Base-by-base conservation (phyloP, 2,888 invertebrate genomes). In the Drosophila neotestacea region DNA sequence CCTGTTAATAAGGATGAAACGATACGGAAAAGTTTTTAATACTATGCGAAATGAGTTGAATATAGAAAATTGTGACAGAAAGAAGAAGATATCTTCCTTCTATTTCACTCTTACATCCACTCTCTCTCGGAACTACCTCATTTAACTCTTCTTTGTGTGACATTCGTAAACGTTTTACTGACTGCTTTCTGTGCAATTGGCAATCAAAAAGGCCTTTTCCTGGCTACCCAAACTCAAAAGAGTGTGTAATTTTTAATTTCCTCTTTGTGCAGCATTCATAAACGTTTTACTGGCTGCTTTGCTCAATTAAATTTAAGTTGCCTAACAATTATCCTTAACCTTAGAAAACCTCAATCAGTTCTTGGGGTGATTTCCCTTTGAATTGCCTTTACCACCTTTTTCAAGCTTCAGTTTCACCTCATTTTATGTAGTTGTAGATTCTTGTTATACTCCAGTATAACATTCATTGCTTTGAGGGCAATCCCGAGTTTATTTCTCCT, bases 1-100 rank as follows among this genome's bases (percentile, higher is more conserved):
- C 58, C 69, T 51, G 61, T 70, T 81, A 78, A 78, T 78, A 81
- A 76, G 70, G 76, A 59, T 60, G 59, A 70, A 72, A 65, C 72
- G 48, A 64, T 56, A 28, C 4, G 22, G n/a, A 9, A 11, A 36
- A 42, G 9, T 5, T 42, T 34, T n/a, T 42, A 16, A 13, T 55
- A 41, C 6, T 11, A 13, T 9, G 7, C 4, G 30, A 16, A 16
- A 11, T 39, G 4, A 34, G 16, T 22, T 22, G 22, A 22, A 22
- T 2, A 22, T 22, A 22, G 16, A 16, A 16, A 1, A 16, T 16
- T 16, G 22, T 22, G 22, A 22, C 22, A 5, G 13, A n/a, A 27
- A 9, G 9, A 16, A 16, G 16, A 16, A 16, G 16, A 16, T 16
- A 16, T 16, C n/a, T 16, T 16, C 16, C 16, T 16, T 16, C 16